phyloP scores from a whole-genome alignment of 2,888 invertebrate genomes.

The Meta bourneti region DNA sequence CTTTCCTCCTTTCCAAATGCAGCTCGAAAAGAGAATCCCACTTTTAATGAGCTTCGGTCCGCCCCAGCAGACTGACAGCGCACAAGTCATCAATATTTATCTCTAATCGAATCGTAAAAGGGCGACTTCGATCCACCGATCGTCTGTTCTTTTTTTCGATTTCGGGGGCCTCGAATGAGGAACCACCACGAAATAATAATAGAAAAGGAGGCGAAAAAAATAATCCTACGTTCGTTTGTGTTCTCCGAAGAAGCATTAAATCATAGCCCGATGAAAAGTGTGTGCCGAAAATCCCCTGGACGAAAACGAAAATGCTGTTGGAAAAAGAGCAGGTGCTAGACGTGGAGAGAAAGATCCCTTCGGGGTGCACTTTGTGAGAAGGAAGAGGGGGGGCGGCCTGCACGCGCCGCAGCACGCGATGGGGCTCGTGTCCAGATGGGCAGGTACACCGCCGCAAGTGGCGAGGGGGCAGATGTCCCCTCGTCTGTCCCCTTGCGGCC shows the following conservation, averaged over 20 bases:
- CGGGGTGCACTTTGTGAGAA: slow-evolving; percentile 1
- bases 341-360: slow-evolving; percentile 21
- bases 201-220: background rate
- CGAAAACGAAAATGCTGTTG: slow-evolving; percentile 27
- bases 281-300: background rate
- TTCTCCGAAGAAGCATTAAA: background rate
- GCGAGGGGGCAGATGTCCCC: slow-evolving; percentile 29
- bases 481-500: slow-evolving; percentile 19
- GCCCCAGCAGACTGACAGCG: too few species aligned
- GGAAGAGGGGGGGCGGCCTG: slow-evolving; percentile 10
- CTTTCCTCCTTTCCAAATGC: too few species aligned
- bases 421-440: slow-evolving; percentile 49
- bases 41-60: too few species aligned
- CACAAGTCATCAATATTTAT: slow-evolving; percentile 6
- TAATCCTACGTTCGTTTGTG: slow-evolving; percentile 1
- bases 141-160: background rate
- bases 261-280: slow-evolving; percentile 14
- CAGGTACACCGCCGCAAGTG: slow-evolving; percentile 49
- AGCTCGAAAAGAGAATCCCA: background rate
- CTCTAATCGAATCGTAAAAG: slow-evolving; percentile 20
- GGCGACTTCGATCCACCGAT: background rate
- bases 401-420: slow-evolving; percentile 57
- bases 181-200: background rate
- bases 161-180: background rate
- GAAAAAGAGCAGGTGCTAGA: slow-evolving; percentile 45